Evolutionary conservation across 1,140 invertebrate species (phyloP), one percentile per base, ranked within the genome.

Genomic region (Leptestheria dahalacensis): DNA sequence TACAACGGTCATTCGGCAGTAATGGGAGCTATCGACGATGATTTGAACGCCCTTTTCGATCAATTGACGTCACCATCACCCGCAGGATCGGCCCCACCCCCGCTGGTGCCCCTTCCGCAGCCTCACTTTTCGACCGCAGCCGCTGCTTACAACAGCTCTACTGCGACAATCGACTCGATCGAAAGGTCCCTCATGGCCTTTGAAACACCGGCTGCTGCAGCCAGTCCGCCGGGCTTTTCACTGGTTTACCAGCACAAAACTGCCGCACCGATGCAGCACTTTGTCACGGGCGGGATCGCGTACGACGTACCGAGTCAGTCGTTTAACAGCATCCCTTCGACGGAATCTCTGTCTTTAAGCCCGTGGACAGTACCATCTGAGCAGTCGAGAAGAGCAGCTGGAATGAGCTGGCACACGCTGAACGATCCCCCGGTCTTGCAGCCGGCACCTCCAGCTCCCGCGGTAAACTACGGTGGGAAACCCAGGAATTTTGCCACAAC

Each of bases 1-100:
- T 62, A 61, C 58, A 58, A 60, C 11, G 6, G 6, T 41, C 15
- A 6, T 6, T 41, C 33, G 6, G 33, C 6, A 41, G 33, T 41
- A 6, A 9, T 15, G 6, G 6, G 6, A 9, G 33, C 6, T 15
- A 41, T 9, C 15, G 33, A 41, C 15, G 33, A 41, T 41, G 33
- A 9, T 41, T 9, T 41, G 6, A 41, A 15, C 6, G 33, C 6
- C 33, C 33, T 41, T 6, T 9, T 41, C 15, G 33, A 41, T 41
- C 33, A 41, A 15, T 15, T 41, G 33, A 41, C 33, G 6, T 28
- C 58, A n/a, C n/a, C n/a, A n/a, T n/a, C n/a, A n/a, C n/a, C n/a
- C n/a, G n/a, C n/a, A n/a, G n/a, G n/a, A n/a, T n/a, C 15, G 18
- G 24, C 29, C 48, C 49, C 41, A 23, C 47, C 48, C n/a, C 48